phyloP scores from a whole-genome alignment of 2,888 invertebrate genomes.

The Platycnemis pennipes region DNA sequence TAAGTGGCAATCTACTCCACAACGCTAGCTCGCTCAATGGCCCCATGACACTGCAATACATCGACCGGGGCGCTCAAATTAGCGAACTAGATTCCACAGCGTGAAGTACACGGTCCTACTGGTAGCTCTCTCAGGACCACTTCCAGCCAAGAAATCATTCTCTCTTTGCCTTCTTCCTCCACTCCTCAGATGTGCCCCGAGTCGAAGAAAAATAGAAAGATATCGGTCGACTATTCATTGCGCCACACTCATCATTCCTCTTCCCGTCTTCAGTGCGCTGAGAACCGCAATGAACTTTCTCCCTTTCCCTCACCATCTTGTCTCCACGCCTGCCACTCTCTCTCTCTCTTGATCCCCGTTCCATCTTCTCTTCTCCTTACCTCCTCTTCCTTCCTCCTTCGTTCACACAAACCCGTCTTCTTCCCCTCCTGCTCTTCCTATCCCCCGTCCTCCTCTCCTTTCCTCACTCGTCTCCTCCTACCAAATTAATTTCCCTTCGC shows the following conservation, averaged over 20 bases:
- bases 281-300: too few species aligned
- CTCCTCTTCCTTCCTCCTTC: not conserved
- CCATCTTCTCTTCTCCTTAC: not conserved
- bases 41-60: not conserved
- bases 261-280: too few species aligned
- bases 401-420: not conserved
- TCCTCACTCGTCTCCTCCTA: not conserved
- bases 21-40: not conserved
- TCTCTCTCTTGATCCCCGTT: not conserved
- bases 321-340: too few species aligned
- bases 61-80: not conserved
- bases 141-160: not conserved
- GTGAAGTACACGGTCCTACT: not conserved
- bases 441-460: not conserved
- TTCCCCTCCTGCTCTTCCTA: not conserved
- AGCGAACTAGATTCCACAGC: not conserved
- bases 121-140: not conserved
- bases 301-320: too few species aligned
- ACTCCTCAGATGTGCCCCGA: not conserved
- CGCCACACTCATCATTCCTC: too few species aligned
- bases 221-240: not conserved
- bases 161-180: not conserved
- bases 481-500: slow-evolving; percentile 23
- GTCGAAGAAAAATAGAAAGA: not conserved
- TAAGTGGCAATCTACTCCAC: not conserved